Conservation (phyloP, 23 tunicate genomes). For the Trididemnum nubilum region DNA sequence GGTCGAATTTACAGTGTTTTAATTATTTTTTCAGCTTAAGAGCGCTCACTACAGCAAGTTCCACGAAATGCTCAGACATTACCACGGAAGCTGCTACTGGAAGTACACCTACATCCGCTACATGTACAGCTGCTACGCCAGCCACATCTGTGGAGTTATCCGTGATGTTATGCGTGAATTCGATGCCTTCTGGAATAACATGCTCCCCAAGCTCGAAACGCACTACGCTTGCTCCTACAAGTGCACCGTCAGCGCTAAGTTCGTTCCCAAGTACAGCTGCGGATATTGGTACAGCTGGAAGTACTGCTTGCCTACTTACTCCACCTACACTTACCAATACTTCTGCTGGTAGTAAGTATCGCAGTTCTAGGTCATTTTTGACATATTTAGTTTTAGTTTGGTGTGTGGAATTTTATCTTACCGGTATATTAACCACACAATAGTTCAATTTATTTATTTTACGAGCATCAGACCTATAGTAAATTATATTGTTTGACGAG, state of each 20-base stretch:
- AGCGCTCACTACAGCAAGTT: constrained; percentile 32
- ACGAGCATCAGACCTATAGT: no score
- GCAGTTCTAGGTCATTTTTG: neutral
- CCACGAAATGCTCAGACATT: constrained; percentile 24
- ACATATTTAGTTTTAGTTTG: no score
- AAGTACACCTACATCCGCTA: neutral
- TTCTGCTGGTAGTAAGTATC: constrained; percentile 32
- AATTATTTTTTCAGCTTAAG: constrained; percentile 49
- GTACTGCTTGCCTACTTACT: constrained; percentile 16
- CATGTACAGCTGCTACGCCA: constrained; percentile 31
- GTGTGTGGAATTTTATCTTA: no score
- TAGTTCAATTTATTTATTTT: no score
- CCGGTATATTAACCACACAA: no score
- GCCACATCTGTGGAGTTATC: neutral
- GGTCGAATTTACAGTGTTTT: no score
- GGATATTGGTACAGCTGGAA: constrained; percentile 34
- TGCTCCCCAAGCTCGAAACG: constrained; percentile 33
- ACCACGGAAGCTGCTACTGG: constrained; percentile 38
- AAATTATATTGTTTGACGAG: no score
- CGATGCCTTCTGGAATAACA: constrained; percentile 36
- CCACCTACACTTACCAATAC: constrained; percentile 39
- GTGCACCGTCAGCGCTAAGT: constrained; percentile 18
- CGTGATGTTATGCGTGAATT: constrained; percentile 21
- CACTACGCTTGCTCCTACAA: constrained; percentile 49
- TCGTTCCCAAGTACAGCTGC: constrained; percentile 30